Base-by-base conservation (phyloP, 2,888 invertebrate species). In the Metellina segmentata region DNA sequence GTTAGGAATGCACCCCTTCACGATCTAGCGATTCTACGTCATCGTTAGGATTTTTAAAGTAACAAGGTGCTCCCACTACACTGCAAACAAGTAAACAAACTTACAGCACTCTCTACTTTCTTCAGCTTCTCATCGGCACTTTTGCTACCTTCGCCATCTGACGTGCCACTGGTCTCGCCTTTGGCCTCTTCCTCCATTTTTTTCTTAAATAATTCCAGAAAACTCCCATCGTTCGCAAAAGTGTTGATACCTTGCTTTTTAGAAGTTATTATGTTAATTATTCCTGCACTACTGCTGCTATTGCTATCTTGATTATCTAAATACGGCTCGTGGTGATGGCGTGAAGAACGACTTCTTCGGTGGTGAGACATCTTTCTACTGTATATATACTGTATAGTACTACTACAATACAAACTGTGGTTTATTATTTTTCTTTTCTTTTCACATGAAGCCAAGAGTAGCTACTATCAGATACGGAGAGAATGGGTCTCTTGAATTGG, bases 171-270 rank as follows among this genome's bases (percentile, higher is more conserved):
- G 9, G 90, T 83, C 51, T 90, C 90, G 8, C 79, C 87, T 77
- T 93, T 91, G 51, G 86, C 86, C 48, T 88, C 93, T 90, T 93
- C 90, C 72, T 93, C 92, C 93, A 93, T 93, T 81, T 90, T 89
- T 70, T 89, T 93, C 78, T 93, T 93, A 70, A 92, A 93, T 51
- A 90, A 61, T 81, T 93, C 93, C 49, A 93, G 61, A 85, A 93
- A 93, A 79, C 93, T 93, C 13, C 93, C 93, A 88, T 93, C 93
- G 78, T 93, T 93, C 6, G 93, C 93, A 85, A 92, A 93, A 71
- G 92, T 92, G 77, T 93, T 93, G 8, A 93, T 88, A 9, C 92
- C 92, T 87, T 86, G 89, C 19, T 87, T 92, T 53, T 90, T 87
- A 9, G 92, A 92, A 34, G 92, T 92, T 69, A 92, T 92, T 49